These are phyloP conservation scores for Tetheella fluctuosa DNA, from an alignment of 2,888 invertebrate species.

Conservation along the genomic window DNA sequence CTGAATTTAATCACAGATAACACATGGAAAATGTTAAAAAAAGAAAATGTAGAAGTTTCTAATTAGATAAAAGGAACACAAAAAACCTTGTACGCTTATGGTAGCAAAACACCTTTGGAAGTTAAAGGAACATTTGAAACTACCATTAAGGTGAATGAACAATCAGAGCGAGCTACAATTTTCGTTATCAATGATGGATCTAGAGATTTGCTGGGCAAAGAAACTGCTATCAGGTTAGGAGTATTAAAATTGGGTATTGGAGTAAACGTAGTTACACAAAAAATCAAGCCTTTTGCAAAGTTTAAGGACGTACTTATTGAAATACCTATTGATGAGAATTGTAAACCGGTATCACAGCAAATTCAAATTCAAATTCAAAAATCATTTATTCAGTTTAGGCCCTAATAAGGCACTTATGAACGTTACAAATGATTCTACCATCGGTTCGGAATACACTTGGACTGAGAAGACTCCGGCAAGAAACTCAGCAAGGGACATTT, in stretches of 20 bases:
- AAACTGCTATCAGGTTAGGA: conserved; percentile 20
- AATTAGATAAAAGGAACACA: conserved; percentile 18
- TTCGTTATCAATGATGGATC: conserved; percentile 27
- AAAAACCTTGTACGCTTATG: conserved; percentile 28
- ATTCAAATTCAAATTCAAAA: no score
- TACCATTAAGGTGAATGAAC: conserved; percentile 9
- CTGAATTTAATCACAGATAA: conserved; percentile 30
- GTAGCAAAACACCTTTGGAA: conserved; percentile 25
- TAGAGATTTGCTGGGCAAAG: conserved; percentile 26
- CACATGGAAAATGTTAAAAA: conserved; percentile 27
- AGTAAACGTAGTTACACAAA: conserved; percentile 13
- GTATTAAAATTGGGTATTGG: conserved; percentile 22
- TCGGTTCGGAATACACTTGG: no score
- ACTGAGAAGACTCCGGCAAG: no score
- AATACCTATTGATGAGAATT: conserved; percentile 18
- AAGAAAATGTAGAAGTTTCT: conserved; percentile 13
- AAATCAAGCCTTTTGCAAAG: conserved; percentile 32
- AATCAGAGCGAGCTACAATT: conserved; percentile 17
- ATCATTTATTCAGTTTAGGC: no score
- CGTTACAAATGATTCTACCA: no score
- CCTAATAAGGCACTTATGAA: no score
- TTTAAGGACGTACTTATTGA: conserved; percentile 19
- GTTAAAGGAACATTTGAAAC: conserved; percentile 27
- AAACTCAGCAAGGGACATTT: no score
- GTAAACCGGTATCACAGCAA: conserved; percentile 24